Percentiles rank a stretch among this genome's conserved stretches.
These are phyloP conservation scores for Mesoligia furuncula DNA, from an alignment of 2,888 invertebrate genomes.

Conservation along the genomic window DNA sequence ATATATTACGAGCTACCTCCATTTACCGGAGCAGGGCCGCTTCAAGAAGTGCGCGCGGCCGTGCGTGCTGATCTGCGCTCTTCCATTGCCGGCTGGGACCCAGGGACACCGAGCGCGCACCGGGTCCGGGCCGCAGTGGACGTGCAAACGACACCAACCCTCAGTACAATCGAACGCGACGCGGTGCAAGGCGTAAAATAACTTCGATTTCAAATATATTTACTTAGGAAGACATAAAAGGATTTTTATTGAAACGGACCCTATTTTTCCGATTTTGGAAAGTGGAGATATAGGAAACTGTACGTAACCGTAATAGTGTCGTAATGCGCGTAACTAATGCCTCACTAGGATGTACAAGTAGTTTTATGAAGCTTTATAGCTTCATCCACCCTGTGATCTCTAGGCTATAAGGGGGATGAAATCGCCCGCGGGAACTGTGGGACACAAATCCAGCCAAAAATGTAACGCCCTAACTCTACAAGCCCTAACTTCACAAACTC, in stretches of 20 bases:
- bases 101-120: accelerated
- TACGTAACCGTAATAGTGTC: conserved; percentile 7
- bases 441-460: too few species aligned
- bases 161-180: conserved; percentile 19
- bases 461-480: too few species aligned
- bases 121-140: background rate
- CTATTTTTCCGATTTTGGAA: conserved; percentile 62
- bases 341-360: too few species aligned
- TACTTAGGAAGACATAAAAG: conserved; percentile 77
- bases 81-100: conserved; percentile 5
- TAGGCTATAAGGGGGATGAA: too few species aligned
- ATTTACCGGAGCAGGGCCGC: conserved; percentile 61
- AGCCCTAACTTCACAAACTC: too few species aligned
- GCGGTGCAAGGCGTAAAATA: conserved; percentile 65
- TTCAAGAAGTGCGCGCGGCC: background rate
- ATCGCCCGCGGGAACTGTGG: too few species aligned
- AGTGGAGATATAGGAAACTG: conserved; percentile 12
- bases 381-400: too few species aligned
- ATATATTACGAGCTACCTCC: conserved; percentile 77
- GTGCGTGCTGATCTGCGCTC: background rate
- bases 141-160: background rate
- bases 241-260: conserved; percentile 73
- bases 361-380: too few species aligned
- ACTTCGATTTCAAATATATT: conserved; percentile 79
- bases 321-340: too few species aligned